Percentiles rank a stretch among this genome's conserved stretches.
Conservation (phyloP, 2,888 invertebrate genomes). For the Lepidochitona cinerea region DNA sequence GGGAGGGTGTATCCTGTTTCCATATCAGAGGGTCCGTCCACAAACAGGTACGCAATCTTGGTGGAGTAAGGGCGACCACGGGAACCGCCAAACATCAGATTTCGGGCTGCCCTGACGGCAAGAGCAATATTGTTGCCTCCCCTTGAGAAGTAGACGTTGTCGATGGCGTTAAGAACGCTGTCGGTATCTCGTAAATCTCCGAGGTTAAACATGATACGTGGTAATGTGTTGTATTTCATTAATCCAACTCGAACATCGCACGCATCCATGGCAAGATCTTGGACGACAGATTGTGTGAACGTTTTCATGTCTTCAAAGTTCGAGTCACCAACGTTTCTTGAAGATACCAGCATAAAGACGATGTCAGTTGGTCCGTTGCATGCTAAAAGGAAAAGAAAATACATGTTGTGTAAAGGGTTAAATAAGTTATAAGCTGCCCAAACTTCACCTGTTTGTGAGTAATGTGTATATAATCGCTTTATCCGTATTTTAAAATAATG, state of each 20-base stretch:
- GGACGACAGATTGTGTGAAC: conserved; percentile 57
- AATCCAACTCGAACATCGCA: conserved; percentile 57
- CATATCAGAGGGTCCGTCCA: conserved; percentile 60
- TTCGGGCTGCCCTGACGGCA: conserved; percentile 50
- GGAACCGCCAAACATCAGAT: background rate
- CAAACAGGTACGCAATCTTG: conserved; percentile 62
- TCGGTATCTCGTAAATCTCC: conserved; percentile 44
- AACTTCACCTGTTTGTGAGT: no score
- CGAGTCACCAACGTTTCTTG: conserved; percentile 51
- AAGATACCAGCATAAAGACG: conserved; percentile 63
- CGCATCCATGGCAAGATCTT: conserved; percentile 53
- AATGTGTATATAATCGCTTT: no score
- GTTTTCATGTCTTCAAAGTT: conserved; percentile 54
- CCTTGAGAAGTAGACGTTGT: conserved; percentile 49
- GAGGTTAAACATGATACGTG: conserved; percentile 57
- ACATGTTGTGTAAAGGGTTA: no score
- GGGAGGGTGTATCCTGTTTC: conserved; percentile 51
- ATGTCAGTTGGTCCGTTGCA: conserved; percentile 62
- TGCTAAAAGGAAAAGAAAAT: conserved; percentile 34
- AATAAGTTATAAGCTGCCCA: no score
- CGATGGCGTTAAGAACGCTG: conserved; percentile 46
- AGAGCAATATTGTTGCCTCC: conserved; percentile 63
- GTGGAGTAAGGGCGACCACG: background rate
- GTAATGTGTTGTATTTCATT: conserved; percentile 64
- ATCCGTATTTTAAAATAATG: no score